A percentile compares a stretch with the other conserved stretches of the same genome.
Conservation (phyloP, 92 coral and sea anemone species). For the Zoanthus solanderi region DNA sequence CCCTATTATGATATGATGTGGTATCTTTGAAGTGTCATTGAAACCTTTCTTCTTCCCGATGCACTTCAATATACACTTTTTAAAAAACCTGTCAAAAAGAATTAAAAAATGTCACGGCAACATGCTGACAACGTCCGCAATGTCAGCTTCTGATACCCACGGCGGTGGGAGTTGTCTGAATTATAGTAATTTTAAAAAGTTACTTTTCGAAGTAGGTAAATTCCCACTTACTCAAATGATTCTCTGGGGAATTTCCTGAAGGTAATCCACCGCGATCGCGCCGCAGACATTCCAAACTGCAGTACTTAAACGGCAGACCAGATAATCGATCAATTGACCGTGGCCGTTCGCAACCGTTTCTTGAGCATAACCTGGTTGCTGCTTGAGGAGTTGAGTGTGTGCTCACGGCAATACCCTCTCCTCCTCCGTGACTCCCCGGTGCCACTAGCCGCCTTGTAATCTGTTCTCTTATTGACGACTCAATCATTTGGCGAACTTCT, state of each 20-base stretch:
- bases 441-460: constrained; percentile 32
- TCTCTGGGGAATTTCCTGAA: constrained; percentile 14
- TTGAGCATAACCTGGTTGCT: constrained; percentile 9
- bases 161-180: too few species aligned
- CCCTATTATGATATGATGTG: too few species aligned
- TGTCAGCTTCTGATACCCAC: too few species aligned
- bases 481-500: constrained; percentile 73
- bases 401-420: constrained; percentile 34
- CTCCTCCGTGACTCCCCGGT: constrained; percentile 11
- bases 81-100: too few species aligned
- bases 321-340: constrained; percentile 9
- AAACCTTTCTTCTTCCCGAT: too few species aligned
- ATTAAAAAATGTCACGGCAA: too few species aligned
- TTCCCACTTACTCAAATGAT: constrained; percentile 25
- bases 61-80: too few species aligned
- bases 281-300: constrained; percentile 40
- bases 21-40: too few species aligned
- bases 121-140: too few species aligned
- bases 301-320: constrained; percentile 31
- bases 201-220: neutral
- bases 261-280: constrained; percentile 32
- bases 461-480: constrained; percentile 71
- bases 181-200: too few species aligned
- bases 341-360: constrained; percentile 35
- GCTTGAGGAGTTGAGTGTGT: neutral